phyloP scores from a whole-genome alignment of 2,797 vertebrate species.

The Rhabdophis nuchalis region DNA sequence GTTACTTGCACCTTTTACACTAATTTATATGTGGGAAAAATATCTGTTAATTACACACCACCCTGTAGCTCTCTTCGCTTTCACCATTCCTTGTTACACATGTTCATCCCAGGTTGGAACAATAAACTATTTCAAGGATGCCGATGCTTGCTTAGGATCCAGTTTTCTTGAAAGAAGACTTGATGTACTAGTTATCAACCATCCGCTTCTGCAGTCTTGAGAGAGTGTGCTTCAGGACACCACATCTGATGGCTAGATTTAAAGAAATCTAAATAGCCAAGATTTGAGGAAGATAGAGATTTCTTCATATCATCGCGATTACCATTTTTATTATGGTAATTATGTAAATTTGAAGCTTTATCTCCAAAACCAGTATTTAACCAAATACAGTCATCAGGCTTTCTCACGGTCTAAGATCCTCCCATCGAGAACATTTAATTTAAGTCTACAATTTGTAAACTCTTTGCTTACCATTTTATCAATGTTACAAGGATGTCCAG shows the following conservation, averaged over 20 bases:
- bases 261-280: neutral
- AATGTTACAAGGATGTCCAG: conserved; percentile 49
- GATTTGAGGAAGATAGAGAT: neutral
- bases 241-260: neutral
- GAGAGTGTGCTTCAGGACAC: neutral
- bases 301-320: neutral
- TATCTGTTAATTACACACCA: neutral
- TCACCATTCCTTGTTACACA: neutral
- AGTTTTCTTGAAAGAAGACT: neutral
- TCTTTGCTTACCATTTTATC: conserved; percentile 50
- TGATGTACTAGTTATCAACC: neutral
- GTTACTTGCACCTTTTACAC: neutral
- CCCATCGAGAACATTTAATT: neutral
- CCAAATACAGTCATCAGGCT: neutral
- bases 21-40: neutral
- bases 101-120: neutral
- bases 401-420: neutral
- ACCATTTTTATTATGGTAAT: neutral
- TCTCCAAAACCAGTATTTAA: neutral
- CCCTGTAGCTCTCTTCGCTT: neutral
- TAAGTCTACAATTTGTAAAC: accelerated
- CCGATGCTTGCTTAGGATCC: neutral
- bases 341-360: neutral
- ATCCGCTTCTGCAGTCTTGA: neutral
- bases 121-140: neutral